Base-by-base conservation (phyloP, 1,140 invertebrate species). In the Drosophila sp. region DNA sequence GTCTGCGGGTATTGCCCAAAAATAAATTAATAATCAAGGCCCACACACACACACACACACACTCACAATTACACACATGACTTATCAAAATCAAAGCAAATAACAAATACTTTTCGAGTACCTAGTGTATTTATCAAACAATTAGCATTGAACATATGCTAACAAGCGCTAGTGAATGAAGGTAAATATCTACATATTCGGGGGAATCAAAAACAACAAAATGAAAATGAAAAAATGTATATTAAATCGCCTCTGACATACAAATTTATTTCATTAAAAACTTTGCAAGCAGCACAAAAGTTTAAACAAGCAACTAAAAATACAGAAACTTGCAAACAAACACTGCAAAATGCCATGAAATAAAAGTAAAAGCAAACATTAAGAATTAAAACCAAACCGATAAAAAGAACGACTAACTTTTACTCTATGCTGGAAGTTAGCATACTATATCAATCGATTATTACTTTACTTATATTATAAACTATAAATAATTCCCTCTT, bases 201-300 rank as follows among this genome's bases (percentile, higher is more conserved):
- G 41, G 41, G 17, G 6, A 54, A 60, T 50, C 4, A 35, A 32
- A n/a, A 50, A 54, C 2, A 60, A 32, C 7, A 62, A 72, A 54
- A 61, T 47, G 17, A 17, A 17, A 17, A 17, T 17, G 17, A 17
- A 17, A 17, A 17, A 17, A 66, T 78, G 66, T 61, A 62, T 77
- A 69, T 62, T n/a, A 40, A 76, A 73, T 71, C 81, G 64, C 72
- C 63, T 35, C 40, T 65, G 47, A 57, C 80, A 83, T 83, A 83
- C 57, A 72, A 84, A 84, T 72, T 41, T 41, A 69, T 70, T 72
- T 60, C 68, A 80, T 77, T 68, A 55, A 62, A 40, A 54, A 68
- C 27, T 17, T 38, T 11, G n/a, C 63, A 58, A 47, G 50, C 17
- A 47, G 50, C 17, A 66, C 38, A 66, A 67, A 76, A 76, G 72